These are phyloP conservation scores for Zosterops pallidus DNA, from an alignment of 2,113 vertebrate species.

Conservation along the genomic window DNA sequence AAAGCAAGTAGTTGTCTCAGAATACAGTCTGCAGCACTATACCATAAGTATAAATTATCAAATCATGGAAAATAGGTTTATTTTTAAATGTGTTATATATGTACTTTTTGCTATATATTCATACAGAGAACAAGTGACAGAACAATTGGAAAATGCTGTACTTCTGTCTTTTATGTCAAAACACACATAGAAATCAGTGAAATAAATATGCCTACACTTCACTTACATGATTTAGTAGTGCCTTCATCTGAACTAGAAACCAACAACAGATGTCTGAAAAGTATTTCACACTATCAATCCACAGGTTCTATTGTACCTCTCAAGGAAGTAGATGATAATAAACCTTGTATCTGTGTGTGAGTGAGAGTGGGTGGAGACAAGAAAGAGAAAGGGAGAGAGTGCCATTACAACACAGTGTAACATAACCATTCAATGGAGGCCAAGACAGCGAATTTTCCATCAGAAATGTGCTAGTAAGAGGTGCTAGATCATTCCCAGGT, in stretches of 20 bases:
- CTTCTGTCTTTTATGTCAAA: neutral
- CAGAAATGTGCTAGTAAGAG: neutral
- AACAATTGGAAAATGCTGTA: neutral
- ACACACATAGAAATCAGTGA: neutral
- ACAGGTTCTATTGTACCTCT: neutral
- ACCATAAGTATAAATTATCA: neutral
- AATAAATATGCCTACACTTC: neutral
- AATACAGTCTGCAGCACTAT: neutral
- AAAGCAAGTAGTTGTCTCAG: neutral
- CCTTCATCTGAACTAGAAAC: neutral
- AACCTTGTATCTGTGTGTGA: neutral
- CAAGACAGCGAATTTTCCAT: neutral
- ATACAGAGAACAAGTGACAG: neutral
- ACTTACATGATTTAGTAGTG: neutral
- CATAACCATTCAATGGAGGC: fast-evolving
- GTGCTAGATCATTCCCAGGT: neutral
- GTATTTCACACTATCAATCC: neutral
- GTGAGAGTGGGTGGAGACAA: fast-evolving
- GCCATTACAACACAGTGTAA: neutral
- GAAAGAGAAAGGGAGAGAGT: neutral
- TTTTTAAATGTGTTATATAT: neutral
- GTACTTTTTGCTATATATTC: neutral
- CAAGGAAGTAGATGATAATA: neutral
- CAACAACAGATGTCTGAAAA: neutral
- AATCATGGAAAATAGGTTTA: neutral